Evolutionary conservation across 1,140 invertebrate genomes (phyloP).

Genomic region (Drosophila mojavensis): DNA sequence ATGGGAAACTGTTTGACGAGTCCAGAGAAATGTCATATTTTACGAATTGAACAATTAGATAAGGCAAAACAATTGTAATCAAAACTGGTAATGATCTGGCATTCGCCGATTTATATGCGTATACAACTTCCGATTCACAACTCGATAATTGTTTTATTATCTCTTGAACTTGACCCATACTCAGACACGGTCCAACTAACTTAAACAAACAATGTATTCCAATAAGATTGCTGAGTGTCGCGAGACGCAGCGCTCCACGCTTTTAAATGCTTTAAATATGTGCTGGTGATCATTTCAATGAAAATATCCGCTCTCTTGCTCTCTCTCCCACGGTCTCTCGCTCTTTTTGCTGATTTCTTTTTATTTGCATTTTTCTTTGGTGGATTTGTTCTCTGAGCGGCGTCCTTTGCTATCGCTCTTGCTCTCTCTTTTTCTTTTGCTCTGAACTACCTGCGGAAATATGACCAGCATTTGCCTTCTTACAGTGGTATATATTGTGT

Average conservation of each 20-base stretch:
- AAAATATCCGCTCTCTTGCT: conserved; percentile 24
- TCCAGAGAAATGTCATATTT: conserved; percentile 28
- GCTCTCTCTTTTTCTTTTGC: conserved; percentile 3
- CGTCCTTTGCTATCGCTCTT: background rate
- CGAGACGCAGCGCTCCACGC: conserved; percentile 1
- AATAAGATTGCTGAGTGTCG: conserved; percentile 15
- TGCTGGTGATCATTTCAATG: conserved; percentile 23
- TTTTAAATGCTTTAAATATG: background rate
- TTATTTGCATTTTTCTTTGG: conserved; percentile 18
- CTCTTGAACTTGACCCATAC: conserved; percentile 54
- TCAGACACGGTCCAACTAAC: background rate
- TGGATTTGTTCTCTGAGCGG: conserved; percentile 2
- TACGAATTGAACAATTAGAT: conserved; percentile 46
- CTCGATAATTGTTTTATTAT: conserved; percentile 16
- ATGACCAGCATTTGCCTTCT: background rate
- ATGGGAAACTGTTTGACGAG: conserved; percentile 25
- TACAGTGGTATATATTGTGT: conserved; percentile 14
- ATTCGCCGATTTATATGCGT: background rate
- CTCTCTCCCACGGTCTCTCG: conserved; percentile 1
- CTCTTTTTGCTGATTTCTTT: conserved; percentile 2
- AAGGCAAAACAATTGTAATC: conserved; percentile 55
- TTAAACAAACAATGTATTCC: conserved; percentile 2
- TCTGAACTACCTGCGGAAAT: conserved; percentile 1
- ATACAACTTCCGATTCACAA: conserved; percentile 19
- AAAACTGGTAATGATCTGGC: conserved; percentile 21